Conservation (phyloP, 2,797 vertebrate species). For the Anas capensis region DNA sequence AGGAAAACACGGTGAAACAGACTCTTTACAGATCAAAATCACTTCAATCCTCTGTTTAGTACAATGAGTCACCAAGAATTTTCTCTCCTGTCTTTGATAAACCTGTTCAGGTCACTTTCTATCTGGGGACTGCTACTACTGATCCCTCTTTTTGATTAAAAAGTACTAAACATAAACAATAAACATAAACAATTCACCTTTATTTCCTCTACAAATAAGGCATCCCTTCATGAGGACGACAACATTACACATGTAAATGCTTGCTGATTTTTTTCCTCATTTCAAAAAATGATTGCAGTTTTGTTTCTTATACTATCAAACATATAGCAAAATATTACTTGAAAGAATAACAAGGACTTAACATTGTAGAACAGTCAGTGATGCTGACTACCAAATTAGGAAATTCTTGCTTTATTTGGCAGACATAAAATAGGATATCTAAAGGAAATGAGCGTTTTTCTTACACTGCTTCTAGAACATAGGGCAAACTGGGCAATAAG, state of each 20-base stretch:
- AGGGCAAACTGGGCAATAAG: neutral
- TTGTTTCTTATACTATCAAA: neutral
- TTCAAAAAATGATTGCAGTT: neutral
- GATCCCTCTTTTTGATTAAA: neutral
- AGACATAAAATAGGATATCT: neutral
- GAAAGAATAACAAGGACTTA: neutral
- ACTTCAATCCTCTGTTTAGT: neutral
- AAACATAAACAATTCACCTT: neutral
- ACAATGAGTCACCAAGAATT: neutral
- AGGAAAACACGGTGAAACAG: neutral
- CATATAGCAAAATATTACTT: neutral
- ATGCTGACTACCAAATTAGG: neutral
- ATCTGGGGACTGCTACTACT: neutral
- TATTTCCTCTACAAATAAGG: neutral
- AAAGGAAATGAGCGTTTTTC: neutral
- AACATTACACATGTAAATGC: neutral
- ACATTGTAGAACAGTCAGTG: neutral
- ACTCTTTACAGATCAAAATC: neutral
- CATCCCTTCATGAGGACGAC: neutral
- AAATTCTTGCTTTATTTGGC: neutral
- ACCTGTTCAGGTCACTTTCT: neutral
- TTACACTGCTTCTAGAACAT: neutral
- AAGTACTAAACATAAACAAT: neutral
- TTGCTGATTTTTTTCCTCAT: neutral
- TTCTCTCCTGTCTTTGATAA: neutral